Conservation (phyloP, 2,888 invertebrate species). For the Phorcus lineatus region DNA sequence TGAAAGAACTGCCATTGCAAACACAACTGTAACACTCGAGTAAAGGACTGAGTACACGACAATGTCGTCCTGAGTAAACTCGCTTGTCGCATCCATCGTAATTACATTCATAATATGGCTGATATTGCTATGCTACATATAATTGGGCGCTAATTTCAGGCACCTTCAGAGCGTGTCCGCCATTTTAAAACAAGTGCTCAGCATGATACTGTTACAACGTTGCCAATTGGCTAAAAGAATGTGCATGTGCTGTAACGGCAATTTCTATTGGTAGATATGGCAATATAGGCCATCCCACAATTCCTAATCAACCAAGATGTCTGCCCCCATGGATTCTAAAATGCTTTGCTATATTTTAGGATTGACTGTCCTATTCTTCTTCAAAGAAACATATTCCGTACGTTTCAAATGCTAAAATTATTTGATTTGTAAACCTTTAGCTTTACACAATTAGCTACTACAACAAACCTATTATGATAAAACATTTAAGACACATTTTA, state of each 20-base stretch:
- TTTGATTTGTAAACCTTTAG: no score
- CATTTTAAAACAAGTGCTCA: conserved; percentile 29
- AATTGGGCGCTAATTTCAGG: neutral
- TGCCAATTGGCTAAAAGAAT: conserved; percentile 24
- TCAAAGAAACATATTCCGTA: neutral
- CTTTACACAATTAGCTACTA: no score
- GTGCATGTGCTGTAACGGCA: neutral
- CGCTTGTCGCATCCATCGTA: conserved; percentile 28
- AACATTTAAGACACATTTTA: no score
- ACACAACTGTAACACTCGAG: conserved; percentile 70
- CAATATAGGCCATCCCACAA: neutral
- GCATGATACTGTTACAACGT: neutral
- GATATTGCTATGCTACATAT: neutral
- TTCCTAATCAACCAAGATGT: conserved; percentile 30
- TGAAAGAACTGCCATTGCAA: conserved; percentile 73
- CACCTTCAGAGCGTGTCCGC: neutral
- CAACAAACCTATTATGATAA: no score
- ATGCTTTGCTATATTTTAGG: neutral
- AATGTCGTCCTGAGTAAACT: conserved; percentile 60
- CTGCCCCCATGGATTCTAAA: conserved; percentile 31
- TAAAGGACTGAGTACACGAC: conserved; percentile 72
- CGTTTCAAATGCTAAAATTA: neutral
- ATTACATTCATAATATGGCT: neutral
- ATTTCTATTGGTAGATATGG: conserved; percentile 8
- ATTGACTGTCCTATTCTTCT: neutral